A percentile compares a stretch with the other conserved stretches of the same genome.
Evolutionary conservation across 2,888 invertebrate species (phyloP).

Genomic region (Apodemia hepburni): DNA sequence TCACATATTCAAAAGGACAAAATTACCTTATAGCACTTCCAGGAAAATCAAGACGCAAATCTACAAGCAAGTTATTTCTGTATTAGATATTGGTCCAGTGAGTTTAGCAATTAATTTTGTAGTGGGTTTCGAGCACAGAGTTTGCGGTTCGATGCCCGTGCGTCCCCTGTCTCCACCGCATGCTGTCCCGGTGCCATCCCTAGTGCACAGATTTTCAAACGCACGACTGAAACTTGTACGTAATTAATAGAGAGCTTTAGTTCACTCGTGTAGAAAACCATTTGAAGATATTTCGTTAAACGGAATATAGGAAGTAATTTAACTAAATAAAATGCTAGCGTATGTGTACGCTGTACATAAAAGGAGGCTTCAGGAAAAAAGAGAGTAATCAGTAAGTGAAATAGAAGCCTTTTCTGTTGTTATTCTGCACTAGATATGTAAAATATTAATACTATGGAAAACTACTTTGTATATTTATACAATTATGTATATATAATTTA

Average conservation of each 20-base stretch:
- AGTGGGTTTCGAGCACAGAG: slow-evolving; percentile 41
- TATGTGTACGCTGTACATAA: too few species aligned
- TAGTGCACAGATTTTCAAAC: slow-evolving; percentile 32
- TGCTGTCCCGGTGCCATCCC: slow-evolving; percentile 22
- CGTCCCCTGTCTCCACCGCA: slow-evolving; percentile 40
- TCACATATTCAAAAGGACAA: too few species aligned
- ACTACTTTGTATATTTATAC: too few species aligned
- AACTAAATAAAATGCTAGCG: neutral
- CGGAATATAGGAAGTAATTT: slow-evolving; percentile 14
- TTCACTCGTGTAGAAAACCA: slow-evolving; percentile 32
- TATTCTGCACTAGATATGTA: too few species aligned
- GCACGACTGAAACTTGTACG: slow-evolving; percentile 34
- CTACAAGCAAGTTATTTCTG: neutral
- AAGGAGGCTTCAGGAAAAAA: too few species aligned
- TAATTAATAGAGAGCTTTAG: slow-evolving; percentile 36
- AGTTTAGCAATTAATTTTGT: slow-evolving; percentile 42
- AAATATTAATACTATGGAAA: too few species aligned
- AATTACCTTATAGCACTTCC: neutral
- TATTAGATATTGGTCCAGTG: slow-evolving; percentile 24
- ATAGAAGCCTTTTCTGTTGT: too few species aligned
- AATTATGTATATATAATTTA: too few species aligned
- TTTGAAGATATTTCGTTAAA: slow-evolving; percentile 21
- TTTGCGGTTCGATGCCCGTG: slow-evolving; percentile 46
- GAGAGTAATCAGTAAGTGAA: too few species aligned
- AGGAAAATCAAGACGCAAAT: neutral